These are phyloP conservation scores for Zaprionus nigranus DNA, from an alignment of 1,140 invertebrate species.

Conservation along the genomic window DNA sequence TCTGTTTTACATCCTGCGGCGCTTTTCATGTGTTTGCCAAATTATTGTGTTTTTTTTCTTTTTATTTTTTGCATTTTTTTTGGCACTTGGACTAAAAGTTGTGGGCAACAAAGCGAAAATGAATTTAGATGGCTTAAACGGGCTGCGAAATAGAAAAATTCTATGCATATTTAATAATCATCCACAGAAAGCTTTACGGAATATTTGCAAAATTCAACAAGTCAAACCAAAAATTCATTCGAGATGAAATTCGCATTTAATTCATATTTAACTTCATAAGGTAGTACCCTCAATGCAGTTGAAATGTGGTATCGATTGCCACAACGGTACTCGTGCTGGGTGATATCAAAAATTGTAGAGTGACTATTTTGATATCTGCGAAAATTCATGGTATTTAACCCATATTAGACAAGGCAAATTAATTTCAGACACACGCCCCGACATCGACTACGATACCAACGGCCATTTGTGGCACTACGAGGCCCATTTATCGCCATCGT, in stretches of 20 bases:
- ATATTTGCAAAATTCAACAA: not conserved
- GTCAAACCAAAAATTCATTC: no score
- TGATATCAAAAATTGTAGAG: conserved; percentile 16
- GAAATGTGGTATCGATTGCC: conserved; percentile 18
- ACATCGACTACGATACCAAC: not conserved
- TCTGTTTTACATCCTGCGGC: conserved; percentile 71
- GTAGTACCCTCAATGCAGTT: not conserved
- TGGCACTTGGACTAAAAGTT: conserved; percentile 22
- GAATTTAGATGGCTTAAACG: conserved; percentile 44
- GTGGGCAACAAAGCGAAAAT: conserved; percentile 33
- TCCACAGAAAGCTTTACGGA: not conserved
- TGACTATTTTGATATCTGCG: conserved; percentile 33
- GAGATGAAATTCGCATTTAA: no score
- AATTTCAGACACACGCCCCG: conserved; percentile 49
- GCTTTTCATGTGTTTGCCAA: conserved; percentile 63
- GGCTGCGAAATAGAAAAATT: conserved; percentile 16
- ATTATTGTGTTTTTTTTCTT: conserved; percentile 37
- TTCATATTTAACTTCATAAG: not conserved
- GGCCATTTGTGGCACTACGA: conserved; percentile 59
- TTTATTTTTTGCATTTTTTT: conserved; percentile 9
- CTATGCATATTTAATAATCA: conserved; percentile 24
- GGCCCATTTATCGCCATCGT: conserved; percentile 49
- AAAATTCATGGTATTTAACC: conserved; percentile 66
- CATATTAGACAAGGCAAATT: conserved; percentile 74
- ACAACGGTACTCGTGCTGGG: not conserved